These are phyloP conservation scores for Oceanodroma leucorhoa DNA, from an alignment of 2,797 vertebrate genomes.

Conservation along the genomic window DNA sequence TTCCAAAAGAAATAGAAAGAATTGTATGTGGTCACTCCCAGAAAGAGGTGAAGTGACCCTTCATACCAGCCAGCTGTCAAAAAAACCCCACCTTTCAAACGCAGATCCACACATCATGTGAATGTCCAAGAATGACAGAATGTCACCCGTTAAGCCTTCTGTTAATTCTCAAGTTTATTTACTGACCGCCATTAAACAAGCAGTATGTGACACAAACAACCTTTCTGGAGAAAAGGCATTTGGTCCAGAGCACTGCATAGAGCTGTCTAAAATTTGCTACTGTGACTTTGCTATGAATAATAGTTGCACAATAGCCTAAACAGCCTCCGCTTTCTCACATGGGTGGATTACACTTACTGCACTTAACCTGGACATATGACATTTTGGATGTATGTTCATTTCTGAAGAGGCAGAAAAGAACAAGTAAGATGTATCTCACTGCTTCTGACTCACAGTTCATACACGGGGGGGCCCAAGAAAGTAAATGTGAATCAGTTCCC, in stretches of 20 bases:
- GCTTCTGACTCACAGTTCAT: neutral
- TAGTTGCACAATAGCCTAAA: neutral
- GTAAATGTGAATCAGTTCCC: neutral
- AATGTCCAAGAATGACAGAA: neutral
- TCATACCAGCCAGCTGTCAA: neutral
- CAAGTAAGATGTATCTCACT: neutral
- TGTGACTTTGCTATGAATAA: neutral
- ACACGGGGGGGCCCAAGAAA: rapidly evolving
- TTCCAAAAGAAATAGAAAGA: neutral
- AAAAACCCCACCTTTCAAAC: neutral
- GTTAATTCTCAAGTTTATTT: neutral
- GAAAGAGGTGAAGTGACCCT: neutral
- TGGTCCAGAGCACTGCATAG: neutral
- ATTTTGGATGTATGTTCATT: neutral
- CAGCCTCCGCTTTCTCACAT: neutral
- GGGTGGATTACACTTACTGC: neutral
- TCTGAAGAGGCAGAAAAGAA: neutral
- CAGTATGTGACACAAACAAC: neutral
- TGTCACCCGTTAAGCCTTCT: neutral
- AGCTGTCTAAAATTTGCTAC: neutral
- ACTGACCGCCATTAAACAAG: neutral
- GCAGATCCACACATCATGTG: neutral
- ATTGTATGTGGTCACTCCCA: neutral
- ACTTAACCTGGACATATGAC: neutral
- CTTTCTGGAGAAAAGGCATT: neutral